Conservation (phyloP, 2,797 vertebrate species). For the Phaenicophaeus curvirostris region DNA sequence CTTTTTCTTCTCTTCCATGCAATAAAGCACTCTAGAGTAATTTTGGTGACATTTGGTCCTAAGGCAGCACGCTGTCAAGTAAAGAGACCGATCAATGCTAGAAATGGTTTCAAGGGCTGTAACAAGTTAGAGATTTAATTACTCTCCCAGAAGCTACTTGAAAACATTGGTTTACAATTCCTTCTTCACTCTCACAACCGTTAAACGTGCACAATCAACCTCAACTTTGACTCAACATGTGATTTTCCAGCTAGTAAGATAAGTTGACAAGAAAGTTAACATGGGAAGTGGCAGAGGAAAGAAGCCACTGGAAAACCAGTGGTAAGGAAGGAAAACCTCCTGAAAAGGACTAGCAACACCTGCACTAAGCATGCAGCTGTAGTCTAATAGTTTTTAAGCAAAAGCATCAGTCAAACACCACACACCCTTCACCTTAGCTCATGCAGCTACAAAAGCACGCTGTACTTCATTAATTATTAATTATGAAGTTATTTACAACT, state of each 20-base stretch:
- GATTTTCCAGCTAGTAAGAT: not conserved
- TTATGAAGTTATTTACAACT: not conserved
- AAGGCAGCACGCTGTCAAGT: slow-evolving; percentile 87
- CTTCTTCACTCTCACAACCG: not conserved
- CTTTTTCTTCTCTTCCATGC: slow-evolving; percentile 98
- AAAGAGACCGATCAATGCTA: not conserved
- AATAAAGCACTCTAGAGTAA: slow-evolving; percentile 97
- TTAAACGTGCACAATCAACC: not conserved
- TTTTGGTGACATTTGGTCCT: slow-evolving; percentile 92
- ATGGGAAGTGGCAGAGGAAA: not conserved
- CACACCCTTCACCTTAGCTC: not conserved
- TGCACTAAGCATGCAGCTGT: not conserved
- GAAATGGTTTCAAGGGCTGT: not conserved
- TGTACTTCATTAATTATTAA: not conserved
- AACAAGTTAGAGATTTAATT: not conserved
- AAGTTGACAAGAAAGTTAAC: rapidly evolving
- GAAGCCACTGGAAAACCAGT: not conserved
- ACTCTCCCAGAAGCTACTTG: not conserved
- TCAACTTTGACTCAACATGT: not conserved
- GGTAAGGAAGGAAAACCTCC: not conserved
- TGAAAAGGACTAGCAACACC: not conserved
- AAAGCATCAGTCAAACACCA: not conserved
- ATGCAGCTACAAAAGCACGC: not conserved
- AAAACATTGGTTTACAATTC: not conserved
- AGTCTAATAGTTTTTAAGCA: not conserved